These are phyloP conservation scores for Oedothorax gibbosus DNA, from an alignment of 1,140 invertebrate species.

Conservation along the genomic window DNA sequence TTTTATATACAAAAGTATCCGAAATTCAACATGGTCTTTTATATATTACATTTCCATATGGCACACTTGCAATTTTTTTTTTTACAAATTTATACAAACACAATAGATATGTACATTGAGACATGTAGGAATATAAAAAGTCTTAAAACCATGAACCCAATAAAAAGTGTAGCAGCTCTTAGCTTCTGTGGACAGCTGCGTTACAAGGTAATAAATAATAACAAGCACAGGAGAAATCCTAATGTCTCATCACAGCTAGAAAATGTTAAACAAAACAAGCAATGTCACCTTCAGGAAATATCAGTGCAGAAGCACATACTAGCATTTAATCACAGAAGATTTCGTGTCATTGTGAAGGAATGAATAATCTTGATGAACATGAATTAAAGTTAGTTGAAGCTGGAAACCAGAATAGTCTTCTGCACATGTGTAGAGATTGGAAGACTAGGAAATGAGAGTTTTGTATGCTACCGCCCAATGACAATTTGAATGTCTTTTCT, in stretches of 20 bases:
- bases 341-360: slow-evolving; percentile 49
- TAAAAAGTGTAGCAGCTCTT: slow-evolving; percentile 37
- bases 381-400: neutral
- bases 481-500: slow-evolving; percentile 38
- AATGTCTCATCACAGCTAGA: slow-evolving; percentile 55
- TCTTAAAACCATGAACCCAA: slow-evolving; percentile 45
- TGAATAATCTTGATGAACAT: slow-evolving; percentile 34
- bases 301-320: slow-evolving; percentile 26
- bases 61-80: slow-evolving; percentile 34
- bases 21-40: slow-evolving; percentile 16
- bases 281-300: slow-evolving; percentile 34
- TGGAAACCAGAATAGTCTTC: neutral
- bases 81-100: slow-evolving; percentile 28
- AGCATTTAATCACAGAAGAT: slow-evolving; percentile 53
- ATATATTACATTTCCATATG: slow-evolving; percentile 36
- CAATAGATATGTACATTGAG: slow-evolving; percentile 2
- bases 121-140: neutral
- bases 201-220: slow-evolving; percentile 27
- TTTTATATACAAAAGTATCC: slow-evolving; percentile 14
- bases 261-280: slow-evolving; percentile 37
- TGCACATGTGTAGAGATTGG: neutral
- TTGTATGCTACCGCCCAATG: slow-evolving; percentile 52
- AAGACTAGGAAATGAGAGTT: neutral
- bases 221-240: slow-evolving; percentile 16
- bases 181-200: slow-evolving; percentile 48